Percentiles rank a stretch among this genome's conserved stretches.
Evolutionary conservation across 2,797 vertebrate species (phyloP).

Genomic region (Manis crassicaudata): DNA sequence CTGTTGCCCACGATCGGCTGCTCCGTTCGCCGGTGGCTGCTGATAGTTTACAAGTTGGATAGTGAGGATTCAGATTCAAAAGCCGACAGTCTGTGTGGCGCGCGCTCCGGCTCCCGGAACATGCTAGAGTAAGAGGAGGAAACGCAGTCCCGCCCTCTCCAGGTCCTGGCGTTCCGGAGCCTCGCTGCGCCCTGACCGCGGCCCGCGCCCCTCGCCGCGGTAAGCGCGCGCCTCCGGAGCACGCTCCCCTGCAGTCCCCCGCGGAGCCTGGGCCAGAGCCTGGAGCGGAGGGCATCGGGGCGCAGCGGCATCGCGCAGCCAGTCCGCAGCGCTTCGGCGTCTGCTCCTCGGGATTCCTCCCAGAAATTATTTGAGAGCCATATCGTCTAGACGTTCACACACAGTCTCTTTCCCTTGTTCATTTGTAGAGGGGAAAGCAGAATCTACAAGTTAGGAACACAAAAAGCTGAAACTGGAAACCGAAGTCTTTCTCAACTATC

Average conservation of each 20-base stretch:
- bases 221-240: background rate
- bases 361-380: background rate
- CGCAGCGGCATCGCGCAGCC: background rate
- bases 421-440: background rate
- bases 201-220: background rate
- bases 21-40: background rate
- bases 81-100: background rate
- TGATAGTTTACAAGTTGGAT: background rate
- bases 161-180: background rate
- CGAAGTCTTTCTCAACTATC: background rate
- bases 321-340: background rate
- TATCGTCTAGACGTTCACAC: background rate
- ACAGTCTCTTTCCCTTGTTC: background rate
- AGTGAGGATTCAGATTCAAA: background rate
- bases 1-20: background rate
- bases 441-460: background rate
- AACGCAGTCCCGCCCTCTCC: background rate
- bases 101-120: background rate
- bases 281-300: background rate
- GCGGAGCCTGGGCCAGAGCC: too few relatives aligned
- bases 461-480: background rate
- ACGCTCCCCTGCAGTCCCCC: too few relatives aligned
- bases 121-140: background rate
- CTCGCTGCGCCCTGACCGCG: background rate
- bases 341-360: background rate